Evolutionary conservation across 2,888 invertebrate genomes (phyloP).

Genomic region (Petrolisthes cinctipes): DNA sequence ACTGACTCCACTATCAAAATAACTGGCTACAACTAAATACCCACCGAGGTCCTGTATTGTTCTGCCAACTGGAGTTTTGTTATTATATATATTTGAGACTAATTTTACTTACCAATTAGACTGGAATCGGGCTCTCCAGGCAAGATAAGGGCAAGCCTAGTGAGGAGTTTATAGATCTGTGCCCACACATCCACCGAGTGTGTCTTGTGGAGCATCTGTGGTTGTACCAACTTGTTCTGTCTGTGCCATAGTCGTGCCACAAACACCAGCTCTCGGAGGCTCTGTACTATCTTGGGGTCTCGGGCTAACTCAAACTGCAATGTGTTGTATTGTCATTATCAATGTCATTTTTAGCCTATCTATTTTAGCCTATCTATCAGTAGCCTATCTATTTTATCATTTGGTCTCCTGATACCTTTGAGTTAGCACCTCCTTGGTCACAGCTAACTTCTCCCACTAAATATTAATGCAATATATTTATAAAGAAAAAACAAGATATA

Average conservation of each 20-base stretch:
- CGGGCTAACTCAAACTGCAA: conserved; percentile 58
- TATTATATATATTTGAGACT: too few species aligned
- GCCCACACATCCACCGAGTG: conserved; percentile 64
- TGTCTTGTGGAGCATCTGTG: conserved; percentile 62
- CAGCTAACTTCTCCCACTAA: neutral
- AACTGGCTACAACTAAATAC: too few species aligned
- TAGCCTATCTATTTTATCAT: too few species aligned
- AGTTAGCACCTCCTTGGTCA: neutral
- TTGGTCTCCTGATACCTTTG: neutral
- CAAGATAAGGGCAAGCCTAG: conserved; percentile 53
- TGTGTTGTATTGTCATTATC: neutral
- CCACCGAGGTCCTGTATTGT: too few species aligned
- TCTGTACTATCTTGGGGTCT: conserved; percentile 60
- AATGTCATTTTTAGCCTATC: neutral
- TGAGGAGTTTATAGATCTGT: conserved; percentile 62
- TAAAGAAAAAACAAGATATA: conserved; percentile 3
- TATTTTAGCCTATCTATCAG: neutral
- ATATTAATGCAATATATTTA: neutral
- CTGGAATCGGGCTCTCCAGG: conserved; percentile 62
- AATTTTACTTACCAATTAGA: conserved; percentile 56
- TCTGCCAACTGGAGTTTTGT: too few species aligned
- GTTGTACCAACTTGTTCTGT: conserved; percentile 62
- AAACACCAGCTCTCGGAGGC: conserved; percentile 62
- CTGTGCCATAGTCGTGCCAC: conserved; percentile 61
- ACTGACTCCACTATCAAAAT: too few species aligned